Evolutionary conservation across 2,797 vertebrate species (phyloP).

Genomic region (Protonibea diacanthus): DNA sequence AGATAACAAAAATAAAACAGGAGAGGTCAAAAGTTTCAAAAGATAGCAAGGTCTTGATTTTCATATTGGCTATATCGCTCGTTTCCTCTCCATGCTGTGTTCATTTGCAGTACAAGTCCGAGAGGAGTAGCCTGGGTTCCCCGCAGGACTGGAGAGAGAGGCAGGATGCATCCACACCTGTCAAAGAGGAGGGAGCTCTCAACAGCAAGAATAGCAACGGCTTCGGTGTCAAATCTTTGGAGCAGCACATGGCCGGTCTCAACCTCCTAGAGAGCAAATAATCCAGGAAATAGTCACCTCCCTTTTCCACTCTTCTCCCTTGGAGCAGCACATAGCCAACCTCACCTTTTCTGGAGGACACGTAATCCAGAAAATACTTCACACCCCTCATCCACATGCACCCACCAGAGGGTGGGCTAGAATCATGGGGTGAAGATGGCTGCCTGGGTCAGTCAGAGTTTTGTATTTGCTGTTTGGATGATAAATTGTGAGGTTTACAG

Average conservation of each 20-base stretch:
- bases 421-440: slow-evolving; percentile 36
- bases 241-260: slow-evolving; percentile 89
- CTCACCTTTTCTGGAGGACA: slow-evolving; percentile 88
- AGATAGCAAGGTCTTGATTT: not conserved
- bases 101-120: slow-evolving; percentile 84
- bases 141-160: slow-evolving; percentile 90
- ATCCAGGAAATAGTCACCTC: slow-evolving; percentile 38
- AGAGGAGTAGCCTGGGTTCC: slow-evolving; percentile 86
- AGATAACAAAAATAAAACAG: not conserved
- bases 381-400: slow-evolving; percentile 50
- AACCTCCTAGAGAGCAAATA: slow-evolving; percentile 92
- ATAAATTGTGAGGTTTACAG: slow-evolving; percentile 27
- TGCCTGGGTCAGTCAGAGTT: slow-evolving; percentile 45
- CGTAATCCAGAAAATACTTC: slow-evolving; percentile 63
- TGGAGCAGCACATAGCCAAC: slow-evolving; percentile 86
- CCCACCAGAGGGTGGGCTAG: slow-evolving; percentile 24
- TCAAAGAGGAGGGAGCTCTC: slow-evolving; percentile 82
- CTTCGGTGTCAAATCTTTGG: slow-evolving; percentile 88
- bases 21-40: not conserved
- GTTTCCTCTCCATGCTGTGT: slow-evolving; percentile 4
- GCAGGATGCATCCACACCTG: slow-evolving; percentile 79
- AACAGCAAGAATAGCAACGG: slow-evolving; percentile 87
- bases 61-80: not conserved
- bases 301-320: slow-evolving; percentile 58
- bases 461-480: slow-evolving; percentile 34